Base-by-base conservation (phyloP, 2,797 vertebrate species). In the Enteromius thamalakanensis region DNA sequence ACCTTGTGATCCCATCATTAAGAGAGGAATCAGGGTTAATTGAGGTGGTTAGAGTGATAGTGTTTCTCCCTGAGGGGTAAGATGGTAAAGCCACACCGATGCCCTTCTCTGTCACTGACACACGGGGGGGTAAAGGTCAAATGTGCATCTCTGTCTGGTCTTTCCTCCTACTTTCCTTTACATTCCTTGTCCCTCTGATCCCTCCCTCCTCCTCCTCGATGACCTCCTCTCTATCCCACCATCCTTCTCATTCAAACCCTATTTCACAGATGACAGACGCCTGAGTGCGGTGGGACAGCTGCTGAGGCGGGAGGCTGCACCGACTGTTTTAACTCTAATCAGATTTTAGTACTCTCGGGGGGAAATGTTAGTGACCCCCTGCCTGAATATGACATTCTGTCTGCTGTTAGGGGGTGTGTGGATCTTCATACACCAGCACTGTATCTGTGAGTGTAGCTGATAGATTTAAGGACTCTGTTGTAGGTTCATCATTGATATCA, bases 31-130 rank as follows among this genome's bases (percentile, higher is more conserved):
- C 91, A 88, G 90, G 93, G 93, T 94, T 95, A 94, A 94, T 94
- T 94, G 92, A 93, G 93, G 92, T 91, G 91, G 90, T 92, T 92
- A 91, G 90, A 93, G 91, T 90, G 90, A 92, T 92, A 94, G 92
- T 86, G 84, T 92, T 91, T 92, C 90, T 90, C 90, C 88, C 86
- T 40, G 87, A 23, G 81, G 77, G 19, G 69, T 62, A 76, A 51
- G 62, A 83, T 88, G 89, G 89, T 85, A 88, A 88, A 84, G 85
- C 87, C 86, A 84, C 89, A 85, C 79, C 65, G 72, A 83, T 40
- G 55, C 64, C 60, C 77, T 79, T 91, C 70, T 81, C 79, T 91
- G 88, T 87, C 91, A 89, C 88, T 91, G 91, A 94, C 90, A 89
- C 91, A 92, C 81, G 89, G 87, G 85, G 85, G 15, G 21, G 80